phyloP scores from a whole-genome alignment of 2,113 vertebrate species.

The Ammodytes marinus region DNA sequence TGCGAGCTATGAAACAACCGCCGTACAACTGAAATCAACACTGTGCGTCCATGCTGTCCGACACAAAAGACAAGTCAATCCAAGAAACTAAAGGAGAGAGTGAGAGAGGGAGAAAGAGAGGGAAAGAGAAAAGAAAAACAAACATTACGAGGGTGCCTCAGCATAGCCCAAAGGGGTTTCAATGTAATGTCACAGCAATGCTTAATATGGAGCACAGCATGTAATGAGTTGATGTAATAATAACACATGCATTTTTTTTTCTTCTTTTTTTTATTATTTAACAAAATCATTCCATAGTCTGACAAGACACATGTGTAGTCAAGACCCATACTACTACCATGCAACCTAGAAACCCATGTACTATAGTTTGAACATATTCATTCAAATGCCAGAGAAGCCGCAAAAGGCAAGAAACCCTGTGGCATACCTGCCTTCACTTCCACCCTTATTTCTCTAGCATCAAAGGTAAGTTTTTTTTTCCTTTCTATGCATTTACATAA shows the following conservation, averaged over 20 bases:
- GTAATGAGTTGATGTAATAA: slow-evolving; percentile 77
- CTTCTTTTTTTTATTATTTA: slow-evolving; percentile 46
- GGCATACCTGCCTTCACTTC: neutral
- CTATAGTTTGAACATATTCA: slow-evolving; percentile 17
- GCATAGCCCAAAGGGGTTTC: slow-evolving; percentile 80
- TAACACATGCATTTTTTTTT: slow-evolving; percentile 52
- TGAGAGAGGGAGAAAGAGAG: slow-evolving; percentile 22
- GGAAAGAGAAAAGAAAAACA: slow-evolving; percentile 67
- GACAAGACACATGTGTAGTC: slow-evolving; percentile 39
- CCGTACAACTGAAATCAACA: slow-evolving; percentile 81
- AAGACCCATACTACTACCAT: slow-evolving; percentile 16
- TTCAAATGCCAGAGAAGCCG: slow-evolving; percentile 3
- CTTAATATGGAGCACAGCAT: slow-evolving; percentile 64
- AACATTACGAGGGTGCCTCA: slow-evolving; percentile 72
- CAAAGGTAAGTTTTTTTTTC: neutral
- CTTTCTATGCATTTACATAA: neutral
- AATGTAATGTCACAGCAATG: slow-evolving; percentile 78
- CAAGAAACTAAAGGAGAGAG: slow-evolving; percentile 65
- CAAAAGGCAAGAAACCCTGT: neutral
- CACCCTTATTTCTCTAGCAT: neutral
- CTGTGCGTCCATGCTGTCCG: slow-evolving; percentile 60
- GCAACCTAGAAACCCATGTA: neutral
- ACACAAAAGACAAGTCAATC: slow-evolving; percentile 79
- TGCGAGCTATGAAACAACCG: slow-evolving; percentile 82
- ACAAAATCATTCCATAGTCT: slow-evolving; percentile 42